Percentiles rank a stretch among this genome's conserved stretches.
Conservation (phyloP, 2,113 vertebrate genomes). For the Entelurus aequoreus region DNA sequence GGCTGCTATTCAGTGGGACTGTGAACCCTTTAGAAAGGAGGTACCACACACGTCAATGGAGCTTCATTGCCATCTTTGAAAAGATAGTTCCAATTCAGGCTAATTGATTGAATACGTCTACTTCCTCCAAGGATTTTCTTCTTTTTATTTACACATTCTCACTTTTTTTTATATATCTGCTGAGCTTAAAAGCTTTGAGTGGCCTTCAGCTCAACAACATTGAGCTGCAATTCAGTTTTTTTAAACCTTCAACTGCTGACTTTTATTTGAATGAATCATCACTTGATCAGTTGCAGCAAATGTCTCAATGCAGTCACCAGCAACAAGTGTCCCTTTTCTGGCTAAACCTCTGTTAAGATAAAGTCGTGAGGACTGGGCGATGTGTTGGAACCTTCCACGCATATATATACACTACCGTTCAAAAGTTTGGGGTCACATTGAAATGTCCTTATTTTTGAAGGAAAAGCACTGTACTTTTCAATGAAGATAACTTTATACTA, state of each 20-base stretch:
- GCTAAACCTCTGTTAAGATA: background rate
- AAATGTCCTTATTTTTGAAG: no score
- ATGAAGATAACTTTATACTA: no score
- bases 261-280: background rate
- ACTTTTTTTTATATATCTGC: background rate
- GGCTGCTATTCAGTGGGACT: conserved; percentile 23
- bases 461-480: no score
- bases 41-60: conserved; percentile 4
- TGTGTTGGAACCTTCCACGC: background rate
- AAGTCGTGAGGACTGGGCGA: background rate
- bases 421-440: no score
- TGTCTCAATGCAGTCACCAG: background rate
- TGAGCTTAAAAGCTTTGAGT: background rate
- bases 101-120: conserved; percentile 22
- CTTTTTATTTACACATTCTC: conserved; percentile 28
- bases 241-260: no score
- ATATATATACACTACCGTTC: no score
- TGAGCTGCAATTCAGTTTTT: background rate
- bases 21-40: conserved; percentile 43
- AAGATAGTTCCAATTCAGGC: conserved; percentile 21
- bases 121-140: conserved; percentile 1
- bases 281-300: background rate
- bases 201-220: background rate
- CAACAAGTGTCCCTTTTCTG: background rate
- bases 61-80: conserved; percentile 29